Conservation (phyloP, 2,113 vertebrate species). For the Rhinogobius similis region DNA sequence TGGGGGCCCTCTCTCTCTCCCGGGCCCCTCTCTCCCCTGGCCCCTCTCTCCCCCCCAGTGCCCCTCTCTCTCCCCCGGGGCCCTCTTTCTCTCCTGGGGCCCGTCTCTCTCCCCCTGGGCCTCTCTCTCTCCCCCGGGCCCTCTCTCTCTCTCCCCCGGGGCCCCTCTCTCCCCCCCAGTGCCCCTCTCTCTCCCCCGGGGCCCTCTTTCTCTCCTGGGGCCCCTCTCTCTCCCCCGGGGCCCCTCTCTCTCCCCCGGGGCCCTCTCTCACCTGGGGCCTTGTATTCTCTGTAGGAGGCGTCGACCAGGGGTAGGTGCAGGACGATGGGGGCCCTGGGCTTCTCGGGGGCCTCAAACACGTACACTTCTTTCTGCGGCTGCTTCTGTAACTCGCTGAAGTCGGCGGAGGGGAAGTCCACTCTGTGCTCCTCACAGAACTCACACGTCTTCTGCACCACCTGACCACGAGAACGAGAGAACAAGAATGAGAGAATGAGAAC, state of each 20-base stretch:
- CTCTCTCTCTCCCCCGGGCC: background rate
- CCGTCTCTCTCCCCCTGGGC: no score
- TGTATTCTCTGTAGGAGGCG: background rate
- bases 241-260: no score
- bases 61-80: no score
- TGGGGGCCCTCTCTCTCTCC: no score
- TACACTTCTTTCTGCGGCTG: slow-evolving; percentile 57
- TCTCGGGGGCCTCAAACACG: background rate
- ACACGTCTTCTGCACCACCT: slow-evolving; percentile 58
- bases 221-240: slow-evolving; percentile 16
- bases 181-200: no score
- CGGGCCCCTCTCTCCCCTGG: no score
- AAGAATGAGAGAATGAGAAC: no score
- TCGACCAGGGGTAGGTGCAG: slow-evolving; percentile 2
- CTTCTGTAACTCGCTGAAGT: slow-evolving; percentile 38
- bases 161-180: no score
- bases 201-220: slow-evolving; percentile 52
- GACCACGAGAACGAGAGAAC: no score
- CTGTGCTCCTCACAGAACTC: slow-evolving; percentile 57
- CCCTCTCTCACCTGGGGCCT: background rate
- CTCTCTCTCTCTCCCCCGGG: no score
- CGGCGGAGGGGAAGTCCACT: slow-evolving; percentile 50
- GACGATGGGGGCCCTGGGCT: slow-evolving; percentile 1
- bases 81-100: background rate
- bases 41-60: no score